These are phyloP conservation scores for Zonotrichia albicollis DNA, from an alignment of 2,797 vertebrate genomes.

Conservation along the genomic window DNA sequence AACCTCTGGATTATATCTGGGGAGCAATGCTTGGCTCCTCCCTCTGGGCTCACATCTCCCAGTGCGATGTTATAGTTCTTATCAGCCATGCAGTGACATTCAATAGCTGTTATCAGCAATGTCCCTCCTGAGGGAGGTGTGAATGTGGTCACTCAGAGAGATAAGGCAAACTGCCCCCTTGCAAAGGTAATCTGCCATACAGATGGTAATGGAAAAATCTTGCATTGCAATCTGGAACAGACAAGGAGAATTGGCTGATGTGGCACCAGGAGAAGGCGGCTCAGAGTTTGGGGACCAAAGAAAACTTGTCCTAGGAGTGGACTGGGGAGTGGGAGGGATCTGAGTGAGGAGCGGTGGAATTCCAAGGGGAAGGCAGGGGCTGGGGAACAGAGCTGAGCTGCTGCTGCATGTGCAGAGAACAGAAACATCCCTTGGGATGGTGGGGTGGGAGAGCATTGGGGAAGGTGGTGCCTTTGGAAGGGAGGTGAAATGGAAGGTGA, in stretches of 20 bases:
- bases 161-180: too few species aligned
- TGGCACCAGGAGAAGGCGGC: neutral
- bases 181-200: too few species aligned
- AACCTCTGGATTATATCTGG: too few species aligned
- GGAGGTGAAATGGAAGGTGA: neutral
- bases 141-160: too few species aligned
- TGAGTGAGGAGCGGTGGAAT: neutral
- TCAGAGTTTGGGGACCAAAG: neutral
- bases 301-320: neutral
- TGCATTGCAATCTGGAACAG: too few species aligned
- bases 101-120: too few species aligned
- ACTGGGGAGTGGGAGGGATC: neutral
- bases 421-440: neutral
- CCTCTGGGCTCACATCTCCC: too few species aligned
- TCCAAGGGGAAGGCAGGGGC: neutral
- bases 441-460: rapidly evolving
- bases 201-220: too few species aligned
- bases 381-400: neutral
- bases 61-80: too few species aligned
- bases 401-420: neutral
- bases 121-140: too few species aligned
- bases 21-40: too few species aligned
- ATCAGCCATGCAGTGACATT: too few species aligned
- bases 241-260: neutral
- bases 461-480: neutral